Evolutionary conservation across 1,140 invertebrate species (phyloP), one percentile per base, ranked within the genome.

Genomic region (Eulimnadia texana): DNA sequence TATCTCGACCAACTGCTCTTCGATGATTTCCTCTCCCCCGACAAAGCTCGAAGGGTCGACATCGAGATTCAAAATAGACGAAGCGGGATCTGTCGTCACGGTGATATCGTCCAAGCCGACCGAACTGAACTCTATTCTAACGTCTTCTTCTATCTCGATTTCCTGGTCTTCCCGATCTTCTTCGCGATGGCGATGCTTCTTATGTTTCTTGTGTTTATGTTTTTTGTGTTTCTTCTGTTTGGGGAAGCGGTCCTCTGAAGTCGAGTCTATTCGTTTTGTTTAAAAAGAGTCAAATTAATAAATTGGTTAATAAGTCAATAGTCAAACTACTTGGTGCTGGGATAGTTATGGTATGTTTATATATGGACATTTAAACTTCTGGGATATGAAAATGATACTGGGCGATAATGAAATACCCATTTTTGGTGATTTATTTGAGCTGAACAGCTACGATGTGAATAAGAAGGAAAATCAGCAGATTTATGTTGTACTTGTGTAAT

Each of bases 151-250:
- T 16, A 64, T 13, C 19, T 61, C 47, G 22, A 57, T 63, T 3
- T 63, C 61, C 13, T 64, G 54, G 10, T 64, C 63, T 6, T 49
- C 54, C 1, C 22, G 27, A 55, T 47, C 58, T 6, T 65, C 62
- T 49, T 64, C 47, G 19, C 53, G 29, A 29, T 52, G 25, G 3
- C 28, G 50, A 33, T 54, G 60, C n/a, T 61, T 61, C 16, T 54
- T 52, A 28, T 61, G 60, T 28, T 61, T 61, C 19, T 61, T 61
- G 22, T 54, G 51, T 47, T 61, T 61, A 29, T 61, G 60, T 47
- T 61, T 61, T 19, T 61, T 50, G 11, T 63, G 49, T 3, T 63
- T 42, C 33, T 42, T 42, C 33, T 42, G 33, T 6, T 16, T 6
- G 6, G 33, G 16, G 33, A 42, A 16, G 33, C 33, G 33, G 33